Conservation (phyloP, 2,113 vertebrate species). For the Hystrix brachyura region DNA sequence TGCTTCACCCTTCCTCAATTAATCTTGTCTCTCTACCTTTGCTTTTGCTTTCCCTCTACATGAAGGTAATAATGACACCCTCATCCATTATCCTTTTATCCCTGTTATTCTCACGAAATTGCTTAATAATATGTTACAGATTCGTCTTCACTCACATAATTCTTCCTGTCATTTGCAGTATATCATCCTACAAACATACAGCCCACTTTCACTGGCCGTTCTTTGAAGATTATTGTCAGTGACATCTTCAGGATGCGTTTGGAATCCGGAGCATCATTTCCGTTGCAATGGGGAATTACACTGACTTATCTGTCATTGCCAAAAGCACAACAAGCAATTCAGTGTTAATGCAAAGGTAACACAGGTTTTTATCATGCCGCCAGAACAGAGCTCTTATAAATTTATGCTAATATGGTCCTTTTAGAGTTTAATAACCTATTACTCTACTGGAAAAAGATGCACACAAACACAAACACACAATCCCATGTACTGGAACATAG, state of each 20-base stretch:
- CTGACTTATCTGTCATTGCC: constrained; percentile 98
- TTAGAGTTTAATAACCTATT: constrained; percentile 93
- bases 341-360: constrained; percentile 95
- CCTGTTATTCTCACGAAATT: constrained; percentile 97
- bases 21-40: constrained; percentile 99
- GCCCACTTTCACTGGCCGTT: constrained; percentile 92
- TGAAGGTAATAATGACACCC: constrained; percentile 96
- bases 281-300: constrained; percentile 95
- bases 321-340: constrained; percentile 97
- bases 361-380: constrained; percentile 94
- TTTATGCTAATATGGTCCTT: constrained; percentile 97
- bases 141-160: constrained; percentile 97
- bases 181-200: constrained; percentile 97
- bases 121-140: constrained; percentile 99
- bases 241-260: constrained; percentile 96
- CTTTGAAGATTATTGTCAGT: constrained; percentile 98
- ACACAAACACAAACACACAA: constrained; percentile 30
- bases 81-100: constrained; percentile 99
- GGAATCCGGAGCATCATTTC: constrained; percentile 96
- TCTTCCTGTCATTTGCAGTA: constrained; percentile 97
- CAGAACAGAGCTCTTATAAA: constrained; percentile 94
- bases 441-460: constrained; percentile 82
- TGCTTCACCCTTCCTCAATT: constrained; percentile 96
- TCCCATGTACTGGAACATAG: constrained; percentile 85
- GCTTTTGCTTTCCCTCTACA: constrained; percentile 94